Evolutionary conservation across 2,888 invertebrate species (phyloP).

Genomic region (Brachyptera putata): DNA sequence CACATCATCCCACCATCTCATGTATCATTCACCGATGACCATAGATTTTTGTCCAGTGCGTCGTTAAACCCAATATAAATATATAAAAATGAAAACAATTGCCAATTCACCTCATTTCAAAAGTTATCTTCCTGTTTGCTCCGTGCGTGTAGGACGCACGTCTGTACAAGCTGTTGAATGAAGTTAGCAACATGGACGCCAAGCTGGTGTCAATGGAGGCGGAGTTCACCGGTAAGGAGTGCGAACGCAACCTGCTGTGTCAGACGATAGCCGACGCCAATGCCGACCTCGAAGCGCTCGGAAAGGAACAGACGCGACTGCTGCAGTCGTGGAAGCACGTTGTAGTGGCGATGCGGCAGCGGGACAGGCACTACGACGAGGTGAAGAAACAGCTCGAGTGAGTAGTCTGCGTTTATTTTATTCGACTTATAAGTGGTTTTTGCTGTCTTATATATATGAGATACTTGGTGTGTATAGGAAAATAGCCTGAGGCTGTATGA

Average conservation of each 20-base stretch:
- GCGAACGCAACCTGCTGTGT: slow-evolving; percentile 55
- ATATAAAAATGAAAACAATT: too few species aligned
- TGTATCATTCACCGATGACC: too few species aligned
- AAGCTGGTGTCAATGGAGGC: slow-evolving; percentile 60
- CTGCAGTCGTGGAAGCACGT: slow-evolving; percentile 72
- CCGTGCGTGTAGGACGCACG: slow-evolving; percentile 54
- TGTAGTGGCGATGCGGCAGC: slow-evolving; percentile 61
- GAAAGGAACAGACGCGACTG: slow-evolving; percentile 64
- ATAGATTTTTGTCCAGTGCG: too few species aligned
- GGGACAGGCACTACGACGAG: slow-evolving; percentile 62
- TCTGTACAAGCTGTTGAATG: slow-evolving; percentile 62
- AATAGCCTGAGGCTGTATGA: too few species aligned
- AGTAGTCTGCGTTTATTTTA: too few species aligned
- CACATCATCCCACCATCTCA: too few species aligned
- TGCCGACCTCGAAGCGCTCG: slow-evolving; percentile 66
- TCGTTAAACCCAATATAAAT: too few species aligned
- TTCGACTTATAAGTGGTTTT: too few species aligned
- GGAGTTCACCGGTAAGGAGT: slow-evolving; percentile 61
- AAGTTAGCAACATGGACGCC: slow-evolving; percentile 65
- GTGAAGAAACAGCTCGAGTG: slow-evolving; percentile 58
- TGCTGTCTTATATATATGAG: too few species aligned
- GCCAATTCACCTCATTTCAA: too few species aligned
- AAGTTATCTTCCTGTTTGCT: too few species aligned
- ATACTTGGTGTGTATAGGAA: too few species aligned
- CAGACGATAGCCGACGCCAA: slow-evolving; percentile 63